These are phyloP conservation scores for Ambastaia sidthimunki DNA, from an alignment of 2,797 vertebrate species.

Conservation along the genomic window DNA sequence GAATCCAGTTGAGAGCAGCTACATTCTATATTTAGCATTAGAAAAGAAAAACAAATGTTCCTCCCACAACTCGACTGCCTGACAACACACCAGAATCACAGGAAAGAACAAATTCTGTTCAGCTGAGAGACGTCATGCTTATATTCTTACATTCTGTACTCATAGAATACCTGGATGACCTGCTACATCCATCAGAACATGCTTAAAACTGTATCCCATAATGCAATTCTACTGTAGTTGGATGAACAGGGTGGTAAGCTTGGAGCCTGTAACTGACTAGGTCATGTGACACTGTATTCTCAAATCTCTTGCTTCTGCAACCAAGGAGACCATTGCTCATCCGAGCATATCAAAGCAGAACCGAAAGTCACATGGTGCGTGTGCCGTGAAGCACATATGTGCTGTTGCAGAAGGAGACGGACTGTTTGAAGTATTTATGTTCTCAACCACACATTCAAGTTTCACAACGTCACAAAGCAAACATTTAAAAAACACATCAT, in stretches of 20 bases:
- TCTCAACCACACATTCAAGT: background rate
- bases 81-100: background rate
- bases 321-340: constrained; percentile 46
- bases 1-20: constrained; percentile 33
- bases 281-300: constrained; percentile 52
- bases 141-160: background rate
- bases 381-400: constrained; percentile 28
- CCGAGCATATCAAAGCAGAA: constrained; percentile 46
- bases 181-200: background rate
- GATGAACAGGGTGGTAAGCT: background rate
- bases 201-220: background rate
- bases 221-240: background rate
- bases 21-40: constrained; percentile 28
- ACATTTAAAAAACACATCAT: background rate
- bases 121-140: background rate
- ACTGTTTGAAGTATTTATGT: constrained; percentile 1
- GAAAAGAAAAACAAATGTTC: constrained; percentile 43
- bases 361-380: constrained; percentile 30
- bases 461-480: background rate
- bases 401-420: constrained; percentile 8
- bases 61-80: constrained; percentile 2
- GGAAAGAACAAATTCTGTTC: background rate
- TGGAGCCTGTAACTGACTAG: constrained; percentile 14
- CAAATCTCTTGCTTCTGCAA: constrained; percentile 39
- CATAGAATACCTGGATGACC: background rate